Evolutionary conservation across 2,113 vertebrate species (phyloP).

Genomic region (Pao palembangensis): DNA sequence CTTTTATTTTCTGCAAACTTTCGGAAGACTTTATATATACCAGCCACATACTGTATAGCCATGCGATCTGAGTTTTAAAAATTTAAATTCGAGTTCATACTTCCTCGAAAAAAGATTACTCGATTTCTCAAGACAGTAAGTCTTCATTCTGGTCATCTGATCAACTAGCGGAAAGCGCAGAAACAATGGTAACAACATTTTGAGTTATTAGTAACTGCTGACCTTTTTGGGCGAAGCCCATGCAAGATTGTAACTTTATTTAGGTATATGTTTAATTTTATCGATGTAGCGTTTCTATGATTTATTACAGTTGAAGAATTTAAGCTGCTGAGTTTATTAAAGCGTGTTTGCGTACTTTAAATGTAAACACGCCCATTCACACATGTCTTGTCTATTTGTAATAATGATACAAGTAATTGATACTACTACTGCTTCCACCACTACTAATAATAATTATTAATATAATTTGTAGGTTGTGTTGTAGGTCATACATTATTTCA

Average conservation of each 20-base stretch:
- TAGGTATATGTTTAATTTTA: background rate
- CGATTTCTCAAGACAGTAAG: slow-evolving; percentile 55
- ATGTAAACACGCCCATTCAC: background rate
- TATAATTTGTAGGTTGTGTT: too few relatives aligned
- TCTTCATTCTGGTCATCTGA: slow-evolving; percentile 58
- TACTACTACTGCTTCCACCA: too few relatives aligned
- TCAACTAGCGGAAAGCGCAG: slow-evolving; percentile 51
- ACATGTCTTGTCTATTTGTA: too few relatives aligned
- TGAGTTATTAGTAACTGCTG: background rate
- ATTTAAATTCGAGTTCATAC: slow-evolving; percentile 11
- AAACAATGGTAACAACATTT: slow-evolving; percentile 50
- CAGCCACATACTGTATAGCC: background rate
- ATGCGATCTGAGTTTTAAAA: slow-evolving; percentile 31
- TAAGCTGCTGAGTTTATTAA: too few relatives aligned
- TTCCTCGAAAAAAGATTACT: slow-evolving; percentile 15
- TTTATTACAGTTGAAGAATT: too few relatives aligned
- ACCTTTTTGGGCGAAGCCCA: background rate
- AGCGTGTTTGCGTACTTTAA: background rate
- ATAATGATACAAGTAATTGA: too few relatives aligned
- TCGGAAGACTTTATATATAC: accelerated
- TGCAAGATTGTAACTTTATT: background rate
- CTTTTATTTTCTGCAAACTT: background rate
- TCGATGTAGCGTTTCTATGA: too few relatives aligned
- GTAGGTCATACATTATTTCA: too few relatives aligned
- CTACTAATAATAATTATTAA: too few relatives aligned